Evolutionary conservation across 2,113 vertebrate genomes (phyloP).

Genomic region (Ceuthmochares aereus): DNA sequence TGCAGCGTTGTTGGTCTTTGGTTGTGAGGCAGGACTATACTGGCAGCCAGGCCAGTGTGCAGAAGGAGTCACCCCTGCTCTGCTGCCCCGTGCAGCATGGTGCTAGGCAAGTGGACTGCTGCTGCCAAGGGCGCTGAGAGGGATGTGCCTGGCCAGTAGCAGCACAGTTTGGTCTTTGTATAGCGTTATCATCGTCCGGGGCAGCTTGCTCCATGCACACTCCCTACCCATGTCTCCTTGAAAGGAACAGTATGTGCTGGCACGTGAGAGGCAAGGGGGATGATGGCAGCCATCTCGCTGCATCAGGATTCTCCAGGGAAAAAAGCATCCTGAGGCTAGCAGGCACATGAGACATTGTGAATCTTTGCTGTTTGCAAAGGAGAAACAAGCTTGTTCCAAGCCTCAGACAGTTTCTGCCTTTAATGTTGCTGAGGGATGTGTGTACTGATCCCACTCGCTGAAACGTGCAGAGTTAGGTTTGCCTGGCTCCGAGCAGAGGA

Average conservation of each 20-base stretch:
- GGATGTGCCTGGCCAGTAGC: no score
- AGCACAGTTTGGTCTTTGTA: no score
- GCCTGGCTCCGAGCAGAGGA: not conserved
- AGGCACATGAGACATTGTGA: rapidly evolving
- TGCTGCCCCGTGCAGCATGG: not conserved
- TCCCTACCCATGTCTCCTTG: no score
- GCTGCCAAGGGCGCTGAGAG: no score
- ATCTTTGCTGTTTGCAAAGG: not conserved
- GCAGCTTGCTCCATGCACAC: no score
- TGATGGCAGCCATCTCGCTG: not conserved
- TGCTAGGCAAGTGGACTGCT: not conserved
- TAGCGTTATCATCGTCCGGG: no score
- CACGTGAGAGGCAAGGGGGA: not conserved
- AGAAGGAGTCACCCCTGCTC: not conserved
- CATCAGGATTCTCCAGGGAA: not conserved
- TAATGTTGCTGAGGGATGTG: no score
- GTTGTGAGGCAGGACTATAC: not conserved
- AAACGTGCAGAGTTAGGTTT: not conserved
- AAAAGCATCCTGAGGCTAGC: not conserved
- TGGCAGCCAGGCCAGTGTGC: not conserved
- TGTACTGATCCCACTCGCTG: not conserved
- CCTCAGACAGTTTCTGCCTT: not conserved
- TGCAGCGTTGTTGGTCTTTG: not conserved
- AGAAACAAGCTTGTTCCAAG: not conserved
- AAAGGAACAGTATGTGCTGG: no score